A percentile compares a stretch with the other conserved stretches of the same genome.
These are phyloP conservation scores for Tragelaphus eurycerus DNA, from an alignment of 2,797 vertebrate species.

Conservation along the genomic window DNA sequence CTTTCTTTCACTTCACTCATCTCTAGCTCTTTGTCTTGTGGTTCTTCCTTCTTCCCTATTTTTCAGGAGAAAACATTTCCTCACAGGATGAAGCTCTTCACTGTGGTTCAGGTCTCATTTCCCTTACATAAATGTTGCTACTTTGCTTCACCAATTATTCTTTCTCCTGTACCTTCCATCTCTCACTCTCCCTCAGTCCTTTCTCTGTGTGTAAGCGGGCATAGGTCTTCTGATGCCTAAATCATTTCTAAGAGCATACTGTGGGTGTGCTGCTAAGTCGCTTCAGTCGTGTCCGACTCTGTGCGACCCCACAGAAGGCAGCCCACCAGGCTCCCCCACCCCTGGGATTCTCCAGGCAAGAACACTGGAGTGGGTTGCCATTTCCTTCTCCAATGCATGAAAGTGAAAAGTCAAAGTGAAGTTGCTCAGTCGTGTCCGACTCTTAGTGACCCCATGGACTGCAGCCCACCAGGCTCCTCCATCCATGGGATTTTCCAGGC, in stretches of 20 bases:
- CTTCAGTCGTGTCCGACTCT: too few relatives aligned
- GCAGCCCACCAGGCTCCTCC: too few relatives aligned
- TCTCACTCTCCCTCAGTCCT: background rate
- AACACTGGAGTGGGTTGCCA: too few relatives aligned
- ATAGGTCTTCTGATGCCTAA: background rate
- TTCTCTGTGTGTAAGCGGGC: background rate
- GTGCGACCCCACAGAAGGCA: too few relatives aligned
- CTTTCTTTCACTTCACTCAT: background rate
- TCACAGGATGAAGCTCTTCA: background rate
- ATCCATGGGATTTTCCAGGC: too few relatives aligned
- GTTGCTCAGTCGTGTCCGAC: too few relatives aligned
- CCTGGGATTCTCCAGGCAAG: too few relatives aligned
- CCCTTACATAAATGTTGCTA: background rate
- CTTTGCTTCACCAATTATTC: background rate
- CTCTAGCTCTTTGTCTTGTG: background rate
- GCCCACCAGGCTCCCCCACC: too few relatives aligned
- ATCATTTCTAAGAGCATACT: background rate
- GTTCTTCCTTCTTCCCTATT: background rate
- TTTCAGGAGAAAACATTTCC: background rate
- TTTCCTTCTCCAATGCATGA: too few relatives aligned
- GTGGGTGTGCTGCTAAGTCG: background rate
- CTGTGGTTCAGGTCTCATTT: background rate
- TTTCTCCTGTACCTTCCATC: background rate
- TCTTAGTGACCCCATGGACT: fast-evolving
- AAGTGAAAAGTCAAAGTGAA: too few relatives aligned